Percentiles rank a stretch among this genome's conserved stretches.
Evolutionary conservation across 2,888 invertebrate genomes (phyloP).

Genomic region (Lottia gigantea): DNA sequence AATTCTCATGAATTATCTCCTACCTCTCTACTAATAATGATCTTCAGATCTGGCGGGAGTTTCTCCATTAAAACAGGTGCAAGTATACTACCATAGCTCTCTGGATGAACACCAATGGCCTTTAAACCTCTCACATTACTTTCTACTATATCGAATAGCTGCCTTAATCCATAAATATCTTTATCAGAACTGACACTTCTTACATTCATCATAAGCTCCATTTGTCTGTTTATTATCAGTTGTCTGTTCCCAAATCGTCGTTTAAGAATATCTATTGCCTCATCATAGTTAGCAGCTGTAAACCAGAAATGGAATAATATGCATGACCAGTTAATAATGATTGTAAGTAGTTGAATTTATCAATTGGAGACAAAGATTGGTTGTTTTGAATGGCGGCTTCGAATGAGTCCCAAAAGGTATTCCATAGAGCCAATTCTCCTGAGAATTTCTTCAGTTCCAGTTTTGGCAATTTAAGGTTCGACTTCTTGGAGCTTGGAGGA

Average conservation of each 20-base stretch:
- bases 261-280: not conserved
- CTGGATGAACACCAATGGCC: not conserved
- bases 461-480: not conserved
- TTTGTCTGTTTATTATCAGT: not conserved
- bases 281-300: not conserved
- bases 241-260: not conserved
- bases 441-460: not conserved
- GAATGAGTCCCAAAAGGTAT: not conserved
- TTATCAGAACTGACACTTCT: not conserved
- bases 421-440: not conserved
- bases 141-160: not conserved
- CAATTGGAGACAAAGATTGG: not conserved
- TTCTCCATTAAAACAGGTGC: not conserved
- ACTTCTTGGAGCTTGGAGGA: not conserved
- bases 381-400: not conserved
- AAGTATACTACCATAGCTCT: not conserved
- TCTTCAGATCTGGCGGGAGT: not conserved
- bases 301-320: not conserved
- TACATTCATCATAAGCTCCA: not conserved
- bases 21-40: not conserved
- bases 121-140: not conserved
- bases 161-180: not conserved
- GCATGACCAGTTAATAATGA: not conserved
- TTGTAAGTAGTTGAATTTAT: constrained; percentile 6
- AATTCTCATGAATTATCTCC: not conserved